A percentile compares a stretch with the other conserved stretches of the same genome.
Evolutionary conservation across 2,797 vertebrate species (phyloP).

Genomic region (Poeciliopsis infans): DNA sequence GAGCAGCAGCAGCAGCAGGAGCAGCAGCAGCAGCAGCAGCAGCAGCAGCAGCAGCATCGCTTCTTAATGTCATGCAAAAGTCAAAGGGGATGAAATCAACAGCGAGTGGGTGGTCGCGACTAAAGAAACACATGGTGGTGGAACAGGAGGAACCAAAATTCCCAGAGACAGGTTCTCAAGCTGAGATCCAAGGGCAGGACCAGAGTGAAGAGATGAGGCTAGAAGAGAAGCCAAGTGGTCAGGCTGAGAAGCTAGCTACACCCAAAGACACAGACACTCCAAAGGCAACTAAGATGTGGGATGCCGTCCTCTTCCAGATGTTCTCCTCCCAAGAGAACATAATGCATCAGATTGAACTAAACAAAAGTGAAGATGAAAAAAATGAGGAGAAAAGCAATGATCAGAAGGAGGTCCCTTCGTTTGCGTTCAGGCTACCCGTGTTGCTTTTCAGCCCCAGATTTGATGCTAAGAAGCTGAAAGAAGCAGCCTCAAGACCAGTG

Average conservation of each 20-base stretch:
- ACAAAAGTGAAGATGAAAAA: conserved; percentile 65
- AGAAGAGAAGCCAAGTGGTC: conserved; percentile 4
- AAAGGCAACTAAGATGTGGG: conserved; percentile 89
- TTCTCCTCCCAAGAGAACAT: conserved; percentile 82
- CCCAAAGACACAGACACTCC: conserved; percentile 60
- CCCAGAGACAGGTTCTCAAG: conserved; percentile 64
- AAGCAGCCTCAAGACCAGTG: conserved; percentile 85
- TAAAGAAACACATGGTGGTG: conserved; percentile 91
- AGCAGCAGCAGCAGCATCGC: conserved; percentile 58
- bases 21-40: conserved; percentile 28
- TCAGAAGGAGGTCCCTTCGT: conserved; percentile 69
- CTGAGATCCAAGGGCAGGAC: conserved; percentile 44
- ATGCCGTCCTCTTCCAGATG: conserved; percentile 91
- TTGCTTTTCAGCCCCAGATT: conserved; percentile 91
- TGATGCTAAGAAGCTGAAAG: conserved; percentile 90
- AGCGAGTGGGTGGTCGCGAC: conserved; percentile 87
- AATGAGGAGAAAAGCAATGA: conserved; percentile 16
- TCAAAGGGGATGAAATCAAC: conserved; percentile 76
- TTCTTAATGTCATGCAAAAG: conserved; percentile 74
- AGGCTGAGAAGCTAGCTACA: conserved; percentile 32
- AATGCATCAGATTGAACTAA: conserved; percentile 80
- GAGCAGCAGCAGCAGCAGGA: conserved; percentile 60
- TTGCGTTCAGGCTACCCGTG: conserved; percentile 84
- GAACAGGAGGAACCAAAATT: conserved; percentile 81
- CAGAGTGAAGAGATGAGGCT: conserved; percentile 34